Base-by-base conservation (phyloP, 2,797 vertebrate species). In the Anguilla obscura region DNA sequence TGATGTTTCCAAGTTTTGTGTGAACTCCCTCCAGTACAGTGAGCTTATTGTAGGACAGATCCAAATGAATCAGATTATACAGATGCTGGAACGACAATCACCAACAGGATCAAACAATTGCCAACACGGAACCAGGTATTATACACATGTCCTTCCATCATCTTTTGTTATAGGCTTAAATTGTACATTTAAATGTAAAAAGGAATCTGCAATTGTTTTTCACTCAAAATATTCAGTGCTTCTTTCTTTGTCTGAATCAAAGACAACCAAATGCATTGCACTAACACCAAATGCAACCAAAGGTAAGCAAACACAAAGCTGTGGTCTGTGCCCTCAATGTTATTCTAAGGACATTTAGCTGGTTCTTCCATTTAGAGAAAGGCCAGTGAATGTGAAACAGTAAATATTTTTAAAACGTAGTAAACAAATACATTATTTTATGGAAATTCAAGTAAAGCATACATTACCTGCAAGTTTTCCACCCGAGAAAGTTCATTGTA, bases 41-140 rank as follows among this genome's bases (percentile, higher is more conserved):
- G 18, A 99, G 95, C 84, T 95, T 96, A 95, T 99, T 99, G 91
- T 97, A 98, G 83, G 98, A 99, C 91, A 99, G 94, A 91, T 99
- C 98, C 94, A 99, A 94, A 84, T 99, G 99, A 91, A 99, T 95
- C n/a, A 99, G 96, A 91, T 98, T 99, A 94, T 98, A 99, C 24
- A 99, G 95, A 93, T 99, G 96, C 99, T 99, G 93, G 54, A 93
- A 85, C 7, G 54, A 87, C 40, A n/a, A 87, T 24, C 36, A 90
- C 52, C 91, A 18, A 45, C 18, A 80, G 36, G 27, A 33, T 30
- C 54, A 79, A 85, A 33, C 74, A 12, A 60, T 16, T 24, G 21
- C 50, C 52, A 56, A 36, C 9, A 36, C 33, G 21, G 14, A 10
- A 85, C 16, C 10, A 33, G 58, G 21, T 63, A 14, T 12, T 30